Base-by-base conservation (phyloP, 2,113 vertebrate species). In the Mus spicilegus region DNA sequence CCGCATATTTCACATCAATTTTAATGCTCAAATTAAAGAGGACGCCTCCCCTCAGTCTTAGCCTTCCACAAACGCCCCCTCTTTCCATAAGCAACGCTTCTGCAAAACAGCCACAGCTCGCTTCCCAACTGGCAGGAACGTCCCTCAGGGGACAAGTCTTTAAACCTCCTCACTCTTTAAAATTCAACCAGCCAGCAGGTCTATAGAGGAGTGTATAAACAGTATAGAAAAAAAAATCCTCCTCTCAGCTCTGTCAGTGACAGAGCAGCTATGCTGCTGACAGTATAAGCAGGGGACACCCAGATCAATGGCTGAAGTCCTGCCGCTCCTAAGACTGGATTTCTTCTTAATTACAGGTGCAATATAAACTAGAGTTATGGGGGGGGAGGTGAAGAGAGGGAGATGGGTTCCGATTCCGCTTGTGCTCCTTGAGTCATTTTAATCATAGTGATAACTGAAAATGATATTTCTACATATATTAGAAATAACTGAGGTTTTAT, bases 111-210 rank as follows among this genome's bases (percentile, higher is more conserved):
- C 99, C 98, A 98, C 98, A 96, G 98, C 98, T 98, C 99, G 99
- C 99, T 99, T 98, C 99, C 99, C 99, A 99, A 99, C 99, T 99
- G 99, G 98, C 99, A 99, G 98, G 96, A 98, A 98, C 98, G 97
- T 99, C 99, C 99, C 99, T 99, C 98, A 96, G 99, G 99, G 98
- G 99, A 98, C 99, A 98, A 96, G 98, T 99, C 99, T 99, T 99
- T 99, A 99, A 99, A 99, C 99, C 99, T 99, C 99, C 95, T 88
- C 98, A 98, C 99, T 99, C 99, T 99, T 99, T 99, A 99, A 99
- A 99, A 99, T 99, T 99, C 99, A 99, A 97, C 98, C 99, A 99
- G 99, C 99, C 99, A 99, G 99, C 99, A 99, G 99, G 99, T 99
- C 99, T 99, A 99, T 98, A 98, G 99, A 98, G 98, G 98, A 97